Percentiles rank a stretch among this genome's conserved stretches.
Conservation (phyloP, 2,888 invertebrate genomes). For the Aricia artaxerxes region DNA sequence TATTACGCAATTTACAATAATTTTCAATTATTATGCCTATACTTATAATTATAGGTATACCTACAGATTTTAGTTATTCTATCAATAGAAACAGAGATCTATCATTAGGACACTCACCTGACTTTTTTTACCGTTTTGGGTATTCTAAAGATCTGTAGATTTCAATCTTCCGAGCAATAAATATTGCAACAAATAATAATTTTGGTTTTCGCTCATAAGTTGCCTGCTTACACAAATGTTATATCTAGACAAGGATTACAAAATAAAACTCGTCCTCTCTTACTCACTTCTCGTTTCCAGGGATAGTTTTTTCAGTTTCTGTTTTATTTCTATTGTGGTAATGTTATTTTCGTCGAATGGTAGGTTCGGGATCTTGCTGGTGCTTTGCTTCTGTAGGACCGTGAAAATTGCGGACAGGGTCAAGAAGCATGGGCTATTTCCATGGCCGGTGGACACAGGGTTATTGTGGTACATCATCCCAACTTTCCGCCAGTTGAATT, state of each 20-base stretch:
- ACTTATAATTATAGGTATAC: too few species aligned
- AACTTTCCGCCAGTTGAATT: constrained; percentile 87
- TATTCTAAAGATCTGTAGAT: too few species aligned
- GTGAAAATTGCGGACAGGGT: constrained; percentile 85
- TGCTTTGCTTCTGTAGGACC: constrained; percentile 65
- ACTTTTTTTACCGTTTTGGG: too few species aligned
- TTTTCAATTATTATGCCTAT: too few species aligned
- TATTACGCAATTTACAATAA: too few species aligned
- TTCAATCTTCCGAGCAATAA: too few species aligned
- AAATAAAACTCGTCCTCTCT: constrained; percentile 42
- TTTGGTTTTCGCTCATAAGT: too few species aligned
- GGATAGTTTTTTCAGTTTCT: constrained; percentile 82
- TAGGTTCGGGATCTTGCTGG: constrained; percentile 77
- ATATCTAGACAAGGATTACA: background rate
- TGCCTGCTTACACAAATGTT: too few species aligned
- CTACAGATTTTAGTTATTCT: too few species aligned
- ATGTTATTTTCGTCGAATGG: constrained; percentile 84
- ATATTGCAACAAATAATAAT: too few species aligned
- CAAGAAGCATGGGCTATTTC: constrained; percentile 89
- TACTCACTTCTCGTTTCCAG: constrained; percentile 86
- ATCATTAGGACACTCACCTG: too few species aligned
- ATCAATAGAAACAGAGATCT: too few species aligned
- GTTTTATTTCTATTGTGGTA: constrained; percentile 76
- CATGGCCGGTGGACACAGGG: constrained; percentile 79
- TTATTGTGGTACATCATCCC: constrained; percentile 88